phyloP scores from a whole-genome alignment of 2,113 vertebrate genomes.

The Caracal caracal region DNA sequence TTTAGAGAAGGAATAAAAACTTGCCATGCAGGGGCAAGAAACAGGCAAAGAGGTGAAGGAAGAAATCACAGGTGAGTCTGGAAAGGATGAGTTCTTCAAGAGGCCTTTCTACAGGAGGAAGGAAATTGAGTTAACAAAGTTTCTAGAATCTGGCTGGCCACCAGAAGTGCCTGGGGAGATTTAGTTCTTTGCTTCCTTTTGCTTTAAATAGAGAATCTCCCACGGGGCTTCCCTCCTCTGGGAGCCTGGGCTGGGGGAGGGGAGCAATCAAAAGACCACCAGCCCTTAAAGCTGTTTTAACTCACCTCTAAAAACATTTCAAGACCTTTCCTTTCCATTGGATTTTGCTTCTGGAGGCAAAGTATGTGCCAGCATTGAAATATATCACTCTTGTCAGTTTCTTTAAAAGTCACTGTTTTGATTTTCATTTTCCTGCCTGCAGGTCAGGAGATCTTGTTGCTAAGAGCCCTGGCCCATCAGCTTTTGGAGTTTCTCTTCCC shows the following conservation, averaged over 20 bases:
- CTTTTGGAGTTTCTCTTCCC: neutral
- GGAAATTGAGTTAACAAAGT: neutral
- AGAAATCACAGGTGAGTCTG: too few species aligned
- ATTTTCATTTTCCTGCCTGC: neutral
- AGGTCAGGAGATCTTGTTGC: conserved; percentile 19
- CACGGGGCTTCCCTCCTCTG: neutral
- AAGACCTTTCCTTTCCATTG: neutral
- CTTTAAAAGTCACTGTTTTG: conserved; percentile 40
- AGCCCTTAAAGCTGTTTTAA: neutral
- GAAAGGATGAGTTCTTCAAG: neutral
- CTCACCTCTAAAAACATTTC: neutral
- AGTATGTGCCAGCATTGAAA: conserved; percentile 7
- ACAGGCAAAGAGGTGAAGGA: neutral
- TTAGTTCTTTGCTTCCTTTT: neutral
- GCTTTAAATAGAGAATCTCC: neutral
- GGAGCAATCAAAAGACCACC: neutral
- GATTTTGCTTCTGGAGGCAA: neutral
- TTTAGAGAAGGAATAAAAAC: neutral
- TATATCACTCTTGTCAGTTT: neutral
- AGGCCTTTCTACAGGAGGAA: neutral
- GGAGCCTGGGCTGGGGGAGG: neutral
- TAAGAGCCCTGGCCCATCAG: neutral
- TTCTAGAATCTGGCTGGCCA: neutral
- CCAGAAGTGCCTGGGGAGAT: neutral
- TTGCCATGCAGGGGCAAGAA: neutral